A percentile compares a stretch with the other conserved stretches of the same genome.
These are phyloP conservation scores for Aphodius sticticus DNA, from an alignment of 2,888 invertebrate genomes.

Conservation along the genomic window DNA sequence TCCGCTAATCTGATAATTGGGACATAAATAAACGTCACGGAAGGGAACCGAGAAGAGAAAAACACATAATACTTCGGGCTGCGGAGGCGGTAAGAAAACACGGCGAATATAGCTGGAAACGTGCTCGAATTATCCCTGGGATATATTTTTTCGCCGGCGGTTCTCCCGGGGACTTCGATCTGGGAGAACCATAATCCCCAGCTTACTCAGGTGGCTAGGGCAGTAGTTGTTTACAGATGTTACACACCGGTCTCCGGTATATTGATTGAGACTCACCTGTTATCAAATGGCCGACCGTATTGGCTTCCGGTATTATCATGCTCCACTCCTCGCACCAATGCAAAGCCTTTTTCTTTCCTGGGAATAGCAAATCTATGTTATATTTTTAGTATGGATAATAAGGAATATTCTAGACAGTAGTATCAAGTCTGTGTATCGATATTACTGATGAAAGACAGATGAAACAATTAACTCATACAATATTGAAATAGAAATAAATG, in stretches of 20 bases:
- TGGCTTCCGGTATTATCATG: not conserved
- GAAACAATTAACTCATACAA: too few relatives aligned
- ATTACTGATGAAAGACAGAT: too few relatives aligned
- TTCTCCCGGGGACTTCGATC: not conserved
- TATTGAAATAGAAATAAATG: too few relatives aligned
- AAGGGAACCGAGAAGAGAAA: conserved; percentile 4
- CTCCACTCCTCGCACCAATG: not conserved
- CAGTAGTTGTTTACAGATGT: not conserved
- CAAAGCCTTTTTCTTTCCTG: not conserved
- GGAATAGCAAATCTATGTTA: not conserved
- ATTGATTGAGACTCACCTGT: not conserved
- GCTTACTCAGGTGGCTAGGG: not conserved
- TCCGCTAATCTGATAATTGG: not conserved
- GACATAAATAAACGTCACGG: not conserved
- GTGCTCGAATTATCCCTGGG: not conserved
- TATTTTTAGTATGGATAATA: too few relatives aligned
- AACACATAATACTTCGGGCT: not conserved
- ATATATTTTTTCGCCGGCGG: not conserved
- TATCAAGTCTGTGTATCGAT: too few relatives aligned
- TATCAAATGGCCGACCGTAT: not conserved
- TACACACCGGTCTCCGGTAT: not conserved
- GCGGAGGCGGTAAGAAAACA: not conserved
- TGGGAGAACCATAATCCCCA: not conserved
- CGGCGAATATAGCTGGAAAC: not conserved
- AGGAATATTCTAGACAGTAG: too few relatives aligned